These are phyloP conservation scores for Eristalis intricaria DNA, from an alignment of 2,888 invertebrate genomes.

Conservation along the genomic window DNA sequence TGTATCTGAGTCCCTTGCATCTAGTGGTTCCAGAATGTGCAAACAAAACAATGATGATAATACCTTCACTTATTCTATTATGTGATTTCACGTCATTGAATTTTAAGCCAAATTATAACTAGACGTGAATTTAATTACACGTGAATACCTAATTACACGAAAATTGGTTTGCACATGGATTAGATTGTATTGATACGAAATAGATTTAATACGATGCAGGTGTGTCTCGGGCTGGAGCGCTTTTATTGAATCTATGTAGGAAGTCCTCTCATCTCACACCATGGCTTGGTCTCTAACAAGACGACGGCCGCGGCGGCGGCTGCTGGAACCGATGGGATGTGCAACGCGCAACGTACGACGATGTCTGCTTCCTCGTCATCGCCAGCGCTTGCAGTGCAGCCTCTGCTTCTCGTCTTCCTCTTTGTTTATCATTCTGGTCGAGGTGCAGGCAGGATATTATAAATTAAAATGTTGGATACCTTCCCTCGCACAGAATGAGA, in stretches of 20 bases:
- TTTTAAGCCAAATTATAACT: too few relatives aligned
- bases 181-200: too few relatives aligned
- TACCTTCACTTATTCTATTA: too few relatives aligned
- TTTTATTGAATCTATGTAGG: conserved; percentile 71
- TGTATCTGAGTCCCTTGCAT: too few relatives aligned
- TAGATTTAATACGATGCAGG: conserved; percentile 71
- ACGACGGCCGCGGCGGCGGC: not conserved
- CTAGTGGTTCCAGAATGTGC: too few relatives aligned
- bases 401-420: conserved; percentile 18
- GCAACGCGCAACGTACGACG: conserved; percentile 1
- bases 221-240: conserved; percentile 55
- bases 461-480: conserved; percentile 67
- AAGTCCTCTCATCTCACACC: conserved; percentile 68
- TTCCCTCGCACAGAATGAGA: conserved; percentile 36
- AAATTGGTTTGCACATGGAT: too few relatives aligned
- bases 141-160: too few relatives aligned
- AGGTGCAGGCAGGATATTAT: conserved; percentile 57
- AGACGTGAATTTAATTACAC: too few relatives aligned
- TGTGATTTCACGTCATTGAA: too few relatives aligned
- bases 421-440: conserved; percentile 9
- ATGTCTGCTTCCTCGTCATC: not conserved
- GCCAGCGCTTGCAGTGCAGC: too few relatives aligned
- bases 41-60: too few relatives aligned
- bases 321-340: not conserved
- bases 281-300: conserved; percentile 43